Base-by-base conservation (phyloP, 2,113 vertebrate species). In the Isichthys henryi region DNA sequence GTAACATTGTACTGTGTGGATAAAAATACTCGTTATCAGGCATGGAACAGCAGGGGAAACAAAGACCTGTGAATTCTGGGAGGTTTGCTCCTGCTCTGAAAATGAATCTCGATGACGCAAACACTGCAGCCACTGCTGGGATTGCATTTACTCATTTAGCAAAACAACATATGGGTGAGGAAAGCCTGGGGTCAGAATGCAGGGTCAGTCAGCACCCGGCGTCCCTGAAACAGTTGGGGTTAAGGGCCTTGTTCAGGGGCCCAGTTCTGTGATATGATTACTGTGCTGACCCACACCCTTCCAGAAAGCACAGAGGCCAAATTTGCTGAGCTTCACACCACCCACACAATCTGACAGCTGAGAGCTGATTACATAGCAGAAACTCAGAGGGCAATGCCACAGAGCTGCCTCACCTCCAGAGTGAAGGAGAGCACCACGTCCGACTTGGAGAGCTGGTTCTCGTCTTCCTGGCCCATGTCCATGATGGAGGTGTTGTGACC, bases 381-480 rank as follows among this genome's bases (percentile, higher is more conserved):
- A 39, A 39, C 35, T 39, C 35, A 1, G 35, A 39, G 35, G 35
- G 35, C 35, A 46, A 19, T 5, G 9, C 11, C 21, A 13, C n/a
- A 10, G 48, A 9, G 19, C 62, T 1, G 10, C 39, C n/a, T 19
- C 94, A 99, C 98, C 97, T 99, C 98, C 90, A 99, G 92, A 13
- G 97, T 99, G 95, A 99, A 99, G 0, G 98, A 98, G 87, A 99
- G 94, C 91, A 99, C 97, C 0, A 99, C 98, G 0, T 99, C 98
- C 0, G 98, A 99, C 92, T 99, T 99, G 93, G 98, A 99, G 46
- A 99, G 97, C 39, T 97, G 97, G 94, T 98, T 99, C 95, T 99
- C 98, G 0, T 99, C 99, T 94, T 99, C 98, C 92, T 99, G 98
- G 1, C 98, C 98, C 98, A 99, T 98, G 94, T 99, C 98, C 84